Evolutionary conservation across 2,797 vertebrate genomes (phyloP).

Genomic region (Prionace glauca): DNA sequence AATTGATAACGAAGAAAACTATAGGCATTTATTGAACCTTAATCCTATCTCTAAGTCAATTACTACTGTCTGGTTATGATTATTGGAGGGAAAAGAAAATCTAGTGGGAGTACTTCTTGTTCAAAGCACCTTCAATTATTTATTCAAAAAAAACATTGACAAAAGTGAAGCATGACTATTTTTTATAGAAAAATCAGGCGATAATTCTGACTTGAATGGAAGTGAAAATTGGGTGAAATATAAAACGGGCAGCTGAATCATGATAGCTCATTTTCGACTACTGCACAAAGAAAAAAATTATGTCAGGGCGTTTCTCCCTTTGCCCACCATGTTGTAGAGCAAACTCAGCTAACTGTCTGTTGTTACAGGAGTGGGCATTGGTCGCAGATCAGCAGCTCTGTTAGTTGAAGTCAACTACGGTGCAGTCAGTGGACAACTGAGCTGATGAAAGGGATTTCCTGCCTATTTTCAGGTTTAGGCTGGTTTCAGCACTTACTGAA

Average conservation of each 20-base stretch:
- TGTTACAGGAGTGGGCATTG: background rate
- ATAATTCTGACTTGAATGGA: slow-evolving; percentile 2
- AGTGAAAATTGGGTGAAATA: background rate
- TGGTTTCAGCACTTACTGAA: background rate
- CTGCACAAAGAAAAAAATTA: background rate
- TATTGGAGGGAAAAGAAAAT: background rate
- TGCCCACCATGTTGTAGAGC: background rate
- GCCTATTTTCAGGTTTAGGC: background rate
- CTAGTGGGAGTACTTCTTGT: background rate
- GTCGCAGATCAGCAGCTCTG: background rate
- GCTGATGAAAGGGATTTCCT: background rate
- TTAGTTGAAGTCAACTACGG: background rate
- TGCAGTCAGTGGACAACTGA: background rate
- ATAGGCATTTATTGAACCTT: background rate
- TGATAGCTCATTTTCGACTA: background rate
- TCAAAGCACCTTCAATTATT: background rate
- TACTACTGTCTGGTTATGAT: background rate
- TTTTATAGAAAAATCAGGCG: background rate
- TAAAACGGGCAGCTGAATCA: background rate
- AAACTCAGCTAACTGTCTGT: background rate
- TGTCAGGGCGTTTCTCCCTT: background rate
- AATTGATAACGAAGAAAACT: background rate
- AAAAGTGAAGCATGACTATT: background rate
- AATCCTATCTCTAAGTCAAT: background rate
- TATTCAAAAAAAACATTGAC: background rate